Base-by-base conservation (phyloP, 1,140 invertebrate genomes). In the Myzus persicae region DNA sequence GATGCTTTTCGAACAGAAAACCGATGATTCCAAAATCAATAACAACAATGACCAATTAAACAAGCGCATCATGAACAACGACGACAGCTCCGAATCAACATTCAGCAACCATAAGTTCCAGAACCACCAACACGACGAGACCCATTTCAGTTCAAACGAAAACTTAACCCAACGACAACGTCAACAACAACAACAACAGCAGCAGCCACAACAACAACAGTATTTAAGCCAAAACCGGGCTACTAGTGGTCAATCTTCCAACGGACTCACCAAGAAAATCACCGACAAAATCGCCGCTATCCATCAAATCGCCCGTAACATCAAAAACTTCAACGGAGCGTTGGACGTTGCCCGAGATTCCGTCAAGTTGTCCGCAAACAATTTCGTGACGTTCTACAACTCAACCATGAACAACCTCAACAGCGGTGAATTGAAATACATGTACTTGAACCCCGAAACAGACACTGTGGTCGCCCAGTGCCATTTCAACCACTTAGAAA, bases 301-400 rank as follows among this genome's bases (percentile, higher is more conserved):
- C n/a, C n/a, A n/a, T n/a, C n/a, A n/a, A n/a, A 42, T 81, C 31
- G 54, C 36, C n/a, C 8, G 26, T 5, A 38, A 26, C 38, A 7
- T n/a, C 8, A 42, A 51, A 22, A 11, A 51, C 24, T 8, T 84
- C 24, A 22, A 92, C 42, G 40, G 44, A 42, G n/a, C 24, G 11
- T 51, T 92, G 36, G 18, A 46, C 22, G 18, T 92, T 3, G 31
- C 22, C n/a, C 54, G 84, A 24, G 8, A 26, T 2, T 81, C 44
- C 20, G 46, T 92, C 4, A 92, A 54, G 20, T 8, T 48, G 22
- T 18, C 76, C 81, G 11, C 31, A 1, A n/a, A 51, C 8, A 81
- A 84, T 3, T 82, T 82, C 46, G 91, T 92, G 18, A 7, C 42
- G 7, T 92, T 92, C 24, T 84, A 51, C 91, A 51, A 92, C 36